A percentile compares a stretch with the other conserved stretches of the same genome.
These are phyloP conservation scores for Prionchulus punctatus DNA, from an alignment of 2,888 invertebrate species.

Conservation along the genomic window DNA sequence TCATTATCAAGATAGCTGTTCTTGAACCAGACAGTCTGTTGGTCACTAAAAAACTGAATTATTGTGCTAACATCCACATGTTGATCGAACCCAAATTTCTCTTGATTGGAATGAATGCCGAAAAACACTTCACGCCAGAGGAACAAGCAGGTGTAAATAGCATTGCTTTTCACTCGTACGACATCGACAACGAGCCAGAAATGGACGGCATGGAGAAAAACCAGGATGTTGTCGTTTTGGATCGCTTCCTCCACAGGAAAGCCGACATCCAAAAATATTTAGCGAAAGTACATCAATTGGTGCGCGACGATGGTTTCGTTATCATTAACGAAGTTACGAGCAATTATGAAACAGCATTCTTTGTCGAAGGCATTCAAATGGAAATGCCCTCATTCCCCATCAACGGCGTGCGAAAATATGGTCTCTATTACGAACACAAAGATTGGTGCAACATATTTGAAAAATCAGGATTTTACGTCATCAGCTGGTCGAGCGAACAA, in stretches of 20 bases:
- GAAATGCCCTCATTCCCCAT: not conserved
- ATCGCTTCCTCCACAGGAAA: constrained; percentile 25
- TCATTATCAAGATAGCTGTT: too few relatives aligned
- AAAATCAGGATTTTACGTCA: constrained; percentile 23
- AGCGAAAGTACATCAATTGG: constrained; percentile 17
- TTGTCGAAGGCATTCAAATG: too few relatives aligned
- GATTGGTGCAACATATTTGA: constrained; percentile 20
- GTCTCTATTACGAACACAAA: constrained; percentile 22
- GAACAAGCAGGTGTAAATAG: too few relatives aligned
- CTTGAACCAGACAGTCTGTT: too few relatives aligned
- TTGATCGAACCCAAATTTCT: too few relatives aligned
- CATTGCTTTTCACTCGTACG: too few relatives aligned
- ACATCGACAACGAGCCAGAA: not conserved
- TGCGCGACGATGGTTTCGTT: constrained; percentile 35
- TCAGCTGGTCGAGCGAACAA: constrained; percentile 3
- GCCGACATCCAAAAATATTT: constrained; percentile 23
- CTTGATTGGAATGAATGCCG: too few relatives aligned
- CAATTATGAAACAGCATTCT: constrained; percentile 20
- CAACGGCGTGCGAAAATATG: constrained; percentile 17
- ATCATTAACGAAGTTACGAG: constrained; percentile 35
- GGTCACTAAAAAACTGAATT: too few relatives aligned
- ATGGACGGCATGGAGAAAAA: constrained; percentile 20
- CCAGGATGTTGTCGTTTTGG: constrained; percentile 25
- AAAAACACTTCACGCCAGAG: too few relatives aligned
- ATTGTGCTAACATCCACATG: too few relatives aligned